Base-by-base conservation (phyloP, 2,888 invertebrate genomes). In the Merodon equestris region DNA sequence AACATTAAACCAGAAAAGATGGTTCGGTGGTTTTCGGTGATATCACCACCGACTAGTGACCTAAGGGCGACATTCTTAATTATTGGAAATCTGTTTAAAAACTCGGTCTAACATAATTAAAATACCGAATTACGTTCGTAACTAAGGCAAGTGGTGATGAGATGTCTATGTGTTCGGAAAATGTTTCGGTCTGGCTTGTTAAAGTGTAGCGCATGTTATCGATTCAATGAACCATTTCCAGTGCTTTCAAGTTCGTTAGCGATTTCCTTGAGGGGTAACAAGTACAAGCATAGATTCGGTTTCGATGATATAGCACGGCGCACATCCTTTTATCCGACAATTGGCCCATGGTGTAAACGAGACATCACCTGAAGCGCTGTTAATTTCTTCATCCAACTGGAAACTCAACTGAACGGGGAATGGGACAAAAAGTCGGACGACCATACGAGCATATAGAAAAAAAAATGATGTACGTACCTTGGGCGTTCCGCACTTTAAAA, bases 241-340 rank as follows among this genome's bases (percentile, higher is more conserved):
- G 63, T 79, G 68, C 64, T 79, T 79, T 79, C 74, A 74, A 79
- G 79, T 79, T 79, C 79, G 79, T 79, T 79, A 79, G 74, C 74
- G 64, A 79, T 79, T 74, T 73, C 74, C 74, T 74, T 74, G 74
- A 68, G 74, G 64, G 54, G 40, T 68, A 50, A 51, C 54, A 64
- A 56, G 66, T 57, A 63, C 60, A 47, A 63, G 50, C 77, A 72
- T 38, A 45, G 50, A 77, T 67, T 72, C 60, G 40, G 40, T 71
- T 72, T 40, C 54, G 60, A 64, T 60, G 68, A 17, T 42, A 64
- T 36, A 63, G 12, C 38, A 64, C 14, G 56, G 34, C 54, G 66
- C n/a, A 57, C 27, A 56, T 38, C 68, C 68, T 67, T 67, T 74
- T 68, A 79, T 68, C 68, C 73, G 68, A 53, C 73, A 73, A 79